A percentile compares a stretch with the other conserved stretches of the same genome.
Conservation (phyloP, 1,140 invertebrate species). For the Pogonognathellus flavescens region DNA sequence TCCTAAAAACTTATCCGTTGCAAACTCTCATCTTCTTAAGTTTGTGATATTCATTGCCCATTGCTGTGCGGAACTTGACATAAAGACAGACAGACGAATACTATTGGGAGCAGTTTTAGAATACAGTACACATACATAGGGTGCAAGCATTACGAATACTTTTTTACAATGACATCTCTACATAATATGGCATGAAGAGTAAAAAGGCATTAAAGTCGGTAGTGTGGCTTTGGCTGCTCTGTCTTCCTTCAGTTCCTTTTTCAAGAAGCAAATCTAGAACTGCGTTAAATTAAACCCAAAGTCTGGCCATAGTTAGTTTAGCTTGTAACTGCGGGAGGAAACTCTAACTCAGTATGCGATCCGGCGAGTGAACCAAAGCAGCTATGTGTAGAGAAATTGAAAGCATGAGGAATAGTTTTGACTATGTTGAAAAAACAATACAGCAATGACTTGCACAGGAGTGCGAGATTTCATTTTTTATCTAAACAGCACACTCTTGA, state of each 20-base stretch:
- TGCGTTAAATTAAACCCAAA: not conserved
- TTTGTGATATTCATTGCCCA: no score
- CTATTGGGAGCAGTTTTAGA: not conserved
- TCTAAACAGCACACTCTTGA: not conserved
- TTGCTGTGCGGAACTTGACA: no score
- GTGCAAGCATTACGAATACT: no score
- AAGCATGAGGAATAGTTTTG: not conserved
- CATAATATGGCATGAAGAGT: no score
- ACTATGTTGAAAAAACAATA: not conserved
- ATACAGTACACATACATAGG: no score
- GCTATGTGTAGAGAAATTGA: not conserved
- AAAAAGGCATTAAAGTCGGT: no score
- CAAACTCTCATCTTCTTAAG: no score
- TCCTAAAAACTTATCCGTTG: no score
- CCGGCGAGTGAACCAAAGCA: not conserved
- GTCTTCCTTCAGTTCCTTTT: not conserved
- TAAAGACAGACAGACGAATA: no score
- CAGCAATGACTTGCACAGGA: not conserved
- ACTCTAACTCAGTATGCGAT: not conserved
- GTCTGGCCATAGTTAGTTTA: not conserved
- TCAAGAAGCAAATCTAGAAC: slow-evolving; percentile 4
- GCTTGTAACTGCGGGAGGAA: not conserved
- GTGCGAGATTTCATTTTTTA: not conserved
- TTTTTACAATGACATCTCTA: not conserved
- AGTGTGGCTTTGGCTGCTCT: not conserved